These are phyloP conservation scores for Eunapius fragilis DNA, from an alignment of 37 sponge, comb jelly and placozoan genomes.

Conservation along the genomic window DNA sequence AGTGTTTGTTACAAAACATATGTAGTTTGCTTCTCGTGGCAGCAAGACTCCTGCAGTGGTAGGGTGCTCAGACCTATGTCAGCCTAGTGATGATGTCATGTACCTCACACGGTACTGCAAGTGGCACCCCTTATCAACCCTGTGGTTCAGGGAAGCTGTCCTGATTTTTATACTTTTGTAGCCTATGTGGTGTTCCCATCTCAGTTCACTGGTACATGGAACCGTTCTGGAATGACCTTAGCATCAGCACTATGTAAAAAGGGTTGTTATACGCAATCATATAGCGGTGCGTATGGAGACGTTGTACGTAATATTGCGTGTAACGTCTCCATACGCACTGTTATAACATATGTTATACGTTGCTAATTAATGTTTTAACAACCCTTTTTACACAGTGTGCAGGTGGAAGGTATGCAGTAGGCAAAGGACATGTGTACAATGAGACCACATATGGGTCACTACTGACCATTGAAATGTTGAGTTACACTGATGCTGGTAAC, in stretches of 20 bases:
- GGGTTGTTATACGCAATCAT: no score
- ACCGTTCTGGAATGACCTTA: neutral
- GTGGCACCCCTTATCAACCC: neutral
- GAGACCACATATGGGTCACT: neutral
- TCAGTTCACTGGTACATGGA: neutral
- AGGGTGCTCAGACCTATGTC: neutral
- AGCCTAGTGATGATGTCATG: neutral
- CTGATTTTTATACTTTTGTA: neutral
- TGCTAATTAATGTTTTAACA: no score
- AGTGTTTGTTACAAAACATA: no score
- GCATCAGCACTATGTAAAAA: no score
- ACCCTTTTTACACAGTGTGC: no score
- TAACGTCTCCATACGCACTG: no score
- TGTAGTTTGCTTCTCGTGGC: neutral
- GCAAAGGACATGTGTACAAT: neutral
- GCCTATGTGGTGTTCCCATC: neutral
- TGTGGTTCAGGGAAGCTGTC: neutral
- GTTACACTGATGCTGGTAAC: constrained; percentile 23
- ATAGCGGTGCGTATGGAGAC: no score
- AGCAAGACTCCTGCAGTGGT: neutral
- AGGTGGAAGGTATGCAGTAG: neutral
- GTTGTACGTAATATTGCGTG: no score
- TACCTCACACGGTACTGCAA: neutral
- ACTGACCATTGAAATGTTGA: neutral
- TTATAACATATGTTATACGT: no score